Percentiles rank a stretch among this genome's conserved stretches.
phyloP scores from a whole-genome alignment of 92 coral and sea anemone genomes.

The Montipora capitata region DNA sequence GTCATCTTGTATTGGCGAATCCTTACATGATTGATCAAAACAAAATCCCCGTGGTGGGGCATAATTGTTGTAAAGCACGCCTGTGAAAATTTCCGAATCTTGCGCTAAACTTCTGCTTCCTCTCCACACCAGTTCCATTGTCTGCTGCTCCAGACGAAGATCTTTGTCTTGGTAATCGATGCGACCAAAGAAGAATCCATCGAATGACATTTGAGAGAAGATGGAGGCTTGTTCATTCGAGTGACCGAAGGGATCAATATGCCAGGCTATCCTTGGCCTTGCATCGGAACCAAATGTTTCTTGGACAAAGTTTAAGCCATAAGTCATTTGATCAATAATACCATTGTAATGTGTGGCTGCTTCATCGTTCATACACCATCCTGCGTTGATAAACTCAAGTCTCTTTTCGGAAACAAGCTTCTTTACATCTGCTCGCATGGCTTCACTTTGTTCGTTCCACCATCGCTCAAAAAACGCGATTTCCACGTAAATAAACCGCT shows the following conservation, averaged over 20 bases:
- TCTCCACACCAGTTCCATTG: conserved; percentile 97
- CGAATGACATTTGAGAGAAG: conserved; percentile 98
- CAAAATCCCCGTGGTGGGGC: conserved; percentile 92
- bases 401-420: conserved; percentile 79
- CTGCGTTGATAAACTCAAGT: conserved; percentile 95
- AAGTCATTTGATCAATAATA: conserved; percentile 98
- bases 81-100: conserved; percentile 87
- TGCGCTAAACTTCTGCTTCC: conserved; percentile 92
- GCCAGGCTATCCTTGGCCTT: conserved; percentile 95
- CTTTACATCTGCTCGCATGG: conserved; percentile 77
- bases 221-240: conserved; percentile 97
- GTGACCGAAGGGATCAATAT: conserved; percentile 99
- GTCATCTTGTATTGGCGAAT: conserved; percentile 88
- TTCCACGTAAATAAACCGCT: conserved; percentile 95
- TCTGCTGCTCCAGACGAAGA: conserved; percentile 71
- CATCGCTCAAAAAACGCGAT: conserved; percentile 95
- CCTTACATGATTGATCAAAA: conserved; percentile 85
- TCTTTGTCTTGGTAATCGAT: conserved; percentile 87
- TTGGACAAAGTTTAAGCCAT: conserved; percentile 89
- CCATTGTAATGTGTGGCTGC: conserved; percentile 97
- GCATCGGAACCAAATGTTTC: conserved; percentile 93
- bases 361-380: conserved; percentile 99
- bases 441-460: conserved; percentile 86
- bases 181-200: conserved; percentile 96
- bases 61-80: conserved; percentile 85